Evolutionary conservation across 2,113 vertebrate genomes (phyloP).

Genomic region (Pachyramphus minor): DNA sequence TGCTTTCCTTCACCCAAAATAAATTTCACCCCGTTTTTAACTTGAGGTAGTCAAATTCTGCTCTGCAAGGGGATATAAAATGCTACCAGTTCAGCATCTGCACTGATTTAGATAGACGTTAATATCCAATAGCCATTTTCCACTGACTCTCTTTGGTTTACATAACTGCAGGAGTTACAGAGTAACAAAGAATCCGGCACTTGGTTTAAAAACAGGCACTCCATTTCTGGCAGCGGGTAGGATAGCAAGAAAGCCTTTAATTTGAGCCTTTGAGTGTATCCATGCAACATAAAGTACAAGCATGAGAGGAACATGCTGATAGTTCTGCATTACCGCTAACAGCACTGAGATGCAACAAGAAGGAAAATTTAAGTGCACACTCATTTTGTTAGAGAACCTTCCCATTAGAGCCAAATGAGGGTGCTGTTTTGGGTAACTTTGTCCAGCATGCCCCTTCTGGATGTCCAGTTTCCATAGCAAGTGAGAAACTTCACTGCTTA

Average conservation of each 20-base stretch:
- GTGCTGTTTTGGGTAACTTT: background rate
- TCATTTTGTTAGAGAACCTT: background rate
- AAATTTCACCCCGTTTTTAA: background rate
- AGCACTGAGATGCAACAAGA: background rate
- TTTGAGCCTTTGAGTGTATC: conserved; percentile 31
- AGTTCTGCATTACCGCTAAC: background rate
- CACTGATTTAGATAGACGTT: background rate
- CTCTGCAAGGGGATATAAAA: background rate
- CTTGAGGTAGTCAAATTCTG: background rate
- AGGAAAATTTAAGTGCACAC: background rate
- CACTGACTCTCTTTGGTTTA: background rate
- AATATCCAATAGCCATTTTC: background rate
- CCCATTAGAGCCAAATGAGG: background rate
- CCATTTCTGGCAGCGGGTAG: background rate
- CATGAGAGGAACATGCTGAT: background rate
- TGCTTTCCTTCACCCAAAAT: background rate
- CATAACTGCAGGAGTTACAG: background rate
- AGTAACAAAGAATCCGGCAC: background rate
- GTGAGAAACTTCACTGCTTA: background rate
- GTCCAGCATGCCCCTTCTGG: background rate
- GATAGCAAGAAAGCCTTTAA: conserved; percentile 29
- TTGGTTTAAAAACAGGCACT: conserved; percentile 17
- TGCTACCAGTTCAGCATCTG: background rate
- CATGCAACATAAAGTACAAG: conserved; percentile 15
- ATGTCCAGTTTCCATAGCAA: background rate